Conservation (phyloP, 2,113 vertebrate species). For the mouse (Mus musculus) region GRCm39 chr19:44302501-44303000, state of each 20-base stretch:
- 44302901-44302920: background rate
- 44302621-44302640: background rate
- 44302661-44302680: background rate
- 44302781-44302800: background rate
- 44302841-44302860: background rate
- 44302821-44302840: background rate
- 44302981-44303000: background rate
- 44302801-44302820: background rate
- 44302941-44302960: background rate
- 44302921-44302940: background rate
- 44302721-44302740: background rate
- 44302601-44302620: background rate
- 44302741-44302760: background rate
- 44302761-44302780: background rate
- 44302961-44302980: background rate
- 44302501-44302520: background rate
- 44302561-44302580: background rate
- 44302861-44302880: background rate
- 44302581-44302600: background rate
- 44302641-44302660: background rate
- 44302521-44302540: background rate
- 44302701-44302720: background rate
- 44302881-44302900: conserved; percentile 23
- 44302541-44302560: background rate
- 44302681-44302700: background rate